Evolutionary conservation across 2,888 invertebrate species (phyloP), one percentile per base, ranked within the genome.

Genomic region (Chymomyza caudatula): DNA sequence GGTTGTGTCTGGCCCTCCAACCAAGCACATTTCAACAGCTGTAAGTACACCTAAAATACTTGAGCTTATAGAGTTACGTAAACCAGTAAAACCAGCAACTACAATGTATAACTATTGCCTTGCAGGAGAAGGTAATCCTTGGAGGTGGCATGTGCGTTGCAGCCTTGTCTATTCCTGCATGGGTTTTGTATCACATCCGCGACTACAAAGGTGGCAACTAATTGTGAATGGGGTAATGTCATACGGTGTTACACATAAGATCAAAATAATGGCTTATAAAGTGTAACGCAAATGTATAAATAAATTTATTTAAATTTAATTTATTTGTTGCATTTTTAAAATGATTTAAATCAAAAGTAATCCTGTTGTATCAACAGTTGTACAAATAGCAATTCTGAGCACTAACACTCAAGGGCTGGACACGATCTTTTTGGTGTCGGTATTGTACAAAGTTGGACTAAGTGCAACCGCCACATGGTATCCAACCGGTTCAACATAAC

Each of bases 1-100:
- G 23, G 90, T 87, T 19, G 73, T 90, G 5, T 85, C 87, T 8
- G 89, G 89, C 4, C 90, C 90, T 64, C 89, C 90, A 53, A 88
- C 87, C 3, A 69, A 87, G 47, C 87, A 88, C 61, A 51, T 90
- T 29, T 85, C 90, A 13, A 78, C 74, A 37, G 89, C 87, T 57
- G 90, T 90, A 85, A 89, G 90, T 89, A 68, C 15, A 60, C 23
- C 23, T 4, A 37, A 37, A 11, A 11, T 29, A 37, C 11, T 37
- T 37, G 25, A 6, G 25, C 25, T 25, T 4, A 25, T 13, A 13
- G 57, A 61, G 75, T 89, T 88, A 88, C 88, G 85, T 89, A 87
- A 88, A 87, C 65, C 87, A 63, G 59, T 42, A 51, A 49, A 49
- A 19, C 54, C 29, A 22, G 4, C 17, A 53, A 20, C 15, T 19